A percentile compares a stretch with the other conserved stretches of the same genome.
phyloP scores from a whole-genome alignment of 2,113 vertebrate genomes.

The Sander lucioperca region DNA sequence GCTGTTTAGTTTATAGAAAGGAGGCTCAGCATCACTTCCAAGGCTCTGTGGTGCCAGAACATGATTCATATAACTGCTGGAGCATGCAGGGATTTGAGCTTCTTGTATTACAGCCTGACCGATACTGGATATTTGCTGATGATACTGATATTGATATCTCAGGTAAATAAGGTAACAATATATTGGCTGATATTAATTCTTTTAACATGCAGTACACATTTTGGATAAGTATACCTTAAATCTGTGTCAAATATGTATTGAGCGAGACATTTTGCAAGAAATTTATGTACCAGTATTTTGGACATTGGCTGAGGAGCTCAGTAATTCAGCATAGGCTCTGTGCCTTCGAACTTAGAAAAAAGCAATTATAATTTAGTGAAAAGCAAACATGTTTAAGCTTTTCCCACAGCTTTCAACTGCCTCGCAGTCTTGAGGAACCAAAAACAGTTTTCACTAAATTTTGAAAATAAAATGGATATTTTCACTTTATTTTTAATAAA shows the following conservation, averaged over 20 bases:
- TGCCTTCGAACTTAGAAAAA: neutral
- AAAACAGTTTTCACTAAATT: neutral
- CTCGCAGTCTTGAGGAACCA: neutral
- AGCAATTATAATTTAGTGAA: neutral
- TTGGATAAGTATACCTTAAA: neutral
- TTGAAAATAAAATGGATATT: neutral
- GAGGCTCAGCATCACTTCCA: slow-evolving; percentile 27
- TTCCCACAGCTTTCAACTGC: neutral
- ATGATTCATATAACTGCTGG: slow-evolving; percentile 36
- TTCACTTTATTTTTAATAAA: neutral
- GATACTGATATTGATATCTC: neutral
- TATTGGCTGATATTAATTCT: neutral
- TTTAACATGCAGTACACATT: neutral
- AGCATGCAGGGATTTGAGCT: slow-evolving; percentile 3
- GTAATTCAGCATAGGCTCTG: neutral
- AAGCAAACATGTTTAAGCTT: neutral
- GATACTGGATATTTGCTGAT: neutral
- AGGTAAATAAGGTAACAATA: neutral
- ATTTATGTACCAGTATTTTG: neutral
- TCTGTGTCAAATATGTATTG: neutral
- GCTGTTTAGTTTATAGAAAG: slow-evolving; percentile 41
- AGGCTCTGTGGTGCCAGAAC: slow-evolving; percentile 9
- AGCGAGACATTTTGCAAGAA: neutral
- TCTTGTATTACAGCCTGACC: slow-evolving; percentile 32
- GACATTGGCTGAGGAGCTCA: neutral